Evolutionary conservation across 2,797 vertebrate genomes (phyloP).

Genomic region (Harpagifer antarcticus): DNA sequence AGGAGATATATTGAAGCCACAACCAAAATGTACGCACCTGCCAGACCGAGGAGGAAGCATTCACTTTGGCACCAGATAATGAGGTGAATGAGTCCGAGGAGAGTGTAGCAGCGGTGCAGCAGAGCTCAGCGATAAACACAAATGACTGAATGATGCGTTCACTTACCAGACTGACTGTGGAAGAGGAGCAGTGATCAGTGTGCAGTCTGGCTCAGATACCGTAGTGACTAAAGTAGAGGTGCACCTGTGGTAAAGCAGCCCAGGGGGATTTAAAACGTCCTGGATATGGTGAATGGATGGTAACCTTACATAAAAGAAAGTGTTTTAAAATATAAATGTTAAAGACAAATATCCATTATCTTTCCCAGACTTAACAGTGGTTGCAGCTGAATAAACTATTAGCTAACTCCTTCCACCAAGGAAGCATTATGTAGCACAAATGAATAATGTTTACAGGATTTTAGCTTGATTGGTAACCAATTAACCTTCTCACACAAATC

Average conservation of each 20-base stretch:
- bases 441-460: no score
- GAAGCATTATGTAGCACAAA: no score
- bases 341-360: background rate
- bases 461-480: background rate
- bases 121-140: slow-evolving; percentile 40
- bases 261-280: background rate
- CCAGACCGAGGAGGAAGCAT: background rate
- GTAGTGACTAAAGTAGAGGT: slow-evolving; percentile 13
- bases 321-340: background rate
- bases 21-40: slow-evolving; percentile 30
- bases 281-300: background rate
- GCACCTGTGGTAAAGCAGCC: background rate
- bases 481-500: background rate
- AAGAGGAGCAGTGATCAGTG: slow-evolving; percentile 28
- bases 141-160: slow-evolving; percentile 69
- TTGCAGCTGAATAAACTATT: background rate
- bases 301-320: background rate
- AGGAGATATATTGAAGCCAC: background rate
- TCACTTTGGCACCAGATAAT: background rate
- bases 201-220: background rate
- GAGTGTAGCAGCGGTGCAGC: slow-evolving; percentile 36
- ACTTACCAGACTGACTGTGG: slow-evolving; percentile 33
- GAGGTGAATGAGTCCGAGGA: background rate
- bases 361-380: background rate
- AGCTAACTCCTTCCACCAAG: background rate